A percentile compares a stretch with the other conserved stretches of the same genome.
Conservation (phyloP, 2,797 vertebrate species). For the Liasis olivaceus region DNA sequence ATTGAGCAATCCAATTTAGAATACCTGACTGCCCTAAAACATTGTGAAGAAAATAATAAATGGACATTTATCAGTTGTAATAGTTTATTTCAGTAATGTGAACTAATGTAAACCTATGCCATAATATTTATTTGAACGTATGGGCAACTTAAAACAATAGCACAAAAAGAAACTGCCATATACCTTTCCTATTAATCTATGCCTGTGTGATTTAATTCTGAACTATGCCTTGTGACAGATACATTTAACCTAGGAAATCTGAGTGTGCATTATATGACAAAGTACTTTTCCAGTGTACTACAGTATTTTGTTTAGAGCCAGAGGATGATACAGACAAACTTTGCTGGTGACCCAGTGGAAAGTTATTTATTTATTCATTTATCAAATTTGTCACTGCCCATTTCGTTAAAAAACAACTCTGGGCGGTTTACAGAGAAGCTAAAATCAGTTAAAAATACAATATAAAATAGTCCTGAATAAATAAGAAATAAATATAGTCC, state of each 20-base stretch:
- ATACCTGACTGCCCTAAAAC: not conserved
- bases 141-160: slow-evolving; percentile 19
- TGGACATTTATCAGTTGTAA: slow-evolving; percentile 7
- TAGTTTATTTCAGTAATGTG: slow-evolving; percentile 9
- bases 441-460: too few relatives aligned
- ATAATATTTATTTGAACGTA: not conserved
- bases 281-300: not conserved
- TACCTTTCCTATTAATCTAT: too few relatives aligned
- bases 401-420: too few relatives aligned
- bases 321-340: not conserved
- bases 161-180: not conserved
- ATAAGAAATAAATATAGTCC: too few relatives aligned
- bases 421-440: too few relatives aligned
- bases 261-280: not conserved
- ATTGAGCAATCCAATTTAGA: not conserved
- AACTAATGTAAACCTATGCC: slow-evolving; percentile 23
- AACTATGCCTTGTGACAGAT: not conserved
- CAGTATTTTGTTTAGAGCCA: not conserved
- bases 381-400: too few relatives aligned
- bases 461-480: too few relatives aligned
- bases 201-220: not conserved
- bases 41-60: slow-evolving; percentile 9
- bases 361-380: too few relatives aligned
- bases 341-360: too few relatives aligned
- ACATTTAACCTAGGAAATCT: not conserved